Evolutionary conservation across 2,888 invertebrate species (phyloP).

Genomic region (Acronicta psi): DNA sequence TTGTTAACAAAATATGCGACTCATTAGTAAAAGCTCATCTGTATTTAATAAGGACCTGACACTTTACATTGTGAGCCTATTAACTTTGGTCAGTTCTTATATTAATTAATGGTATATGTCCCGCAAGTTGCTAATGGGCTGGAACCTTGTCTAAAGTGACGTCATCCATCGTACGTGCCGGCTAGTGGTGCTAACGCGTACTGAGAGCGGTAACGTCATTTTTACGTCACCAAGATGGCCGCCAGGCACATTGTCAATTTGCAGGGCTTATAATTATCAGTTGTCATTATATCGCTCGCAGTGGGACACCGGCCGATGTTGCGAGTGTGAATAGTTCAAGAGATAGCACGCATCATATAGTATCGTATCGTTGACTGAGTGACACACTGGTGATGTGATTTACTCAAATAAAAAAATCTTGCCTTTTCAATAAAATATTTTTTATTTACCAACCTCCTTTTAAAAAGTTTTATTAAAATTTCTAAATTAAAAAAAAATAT

Average conservation of each 20-base stretch:
- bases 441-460: not conserved
- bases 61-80: no score
- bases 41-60: no score
- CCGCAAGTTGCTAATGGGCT: no score
- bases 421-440: not conserved
- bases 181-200: no score
- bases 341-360: constrained; percentile 60
- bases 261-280: constrained; percentile 30
- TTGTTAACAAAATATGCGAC: no score
- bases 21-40: no score
- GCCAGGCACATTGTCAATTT: no score
- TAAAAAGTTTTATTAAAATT: not conserved
- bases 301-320: constrained; percentile 40
- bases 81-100: no score
- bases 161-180: no score
- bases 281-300: constrained; percentile 35
- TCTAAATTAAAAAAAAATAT: constrained; percentile 6
- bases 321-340: constrained; percentile 60
- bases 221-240: no score
- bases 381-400: constrained; percentile 56
- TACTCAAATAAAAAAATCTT: constrained; percentile 17
- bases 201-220: no score
- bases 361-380: constrained; percentile 52
- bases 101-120: constrained; percentile 19
- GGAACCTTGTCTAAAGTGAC: no score